Evolutionary conservation across 2,113 vertebrate species (phyloP).

Genomic region (Gallinago media): DNA sequence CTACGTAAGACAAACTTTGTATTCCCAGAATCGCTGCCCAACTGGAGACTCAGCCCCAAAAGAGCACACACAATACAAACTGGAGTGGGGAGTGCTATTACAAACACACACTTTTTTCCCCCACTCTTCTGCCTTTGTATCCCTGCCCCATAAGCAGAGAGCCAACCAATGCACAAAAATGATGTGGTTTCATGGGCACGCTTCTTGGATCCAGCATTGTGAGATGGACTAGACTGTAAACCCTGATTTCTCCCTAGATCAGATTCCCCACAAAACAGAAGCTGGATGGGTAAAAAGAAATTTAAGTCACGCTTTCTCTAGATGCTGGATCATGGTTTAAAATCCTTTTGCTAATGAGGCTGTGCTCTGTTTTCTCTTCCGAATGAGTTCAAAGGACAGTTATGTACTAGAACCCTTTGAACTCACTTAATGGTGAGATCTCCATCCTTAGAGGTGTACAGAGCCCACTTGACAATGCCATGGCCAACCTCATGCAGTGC

Average conservation of each 20-base stretch:
- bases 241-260: neutral
- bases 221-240: neutral
- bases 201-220: neutral
- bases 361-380: neutral
- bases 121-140: neutral
- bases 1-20: neutral
- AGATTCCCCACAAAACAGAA: neutral
- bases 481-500: neutral
- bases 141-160: neutral
- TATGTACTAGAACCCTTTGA: neutral
- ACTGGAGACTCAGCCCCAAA: neutral
- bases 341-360: neutral
- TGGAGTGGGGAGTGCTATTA: neutral
- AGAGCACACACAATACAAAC: neutral
- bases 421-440: neutral
- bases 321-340: neutral
- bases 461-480: neutral
- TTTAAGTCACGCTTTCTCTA: neutral
- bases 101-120: neutral
- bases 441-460: neutral
- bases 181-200: accelerated
- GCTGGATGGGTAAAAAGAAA: neutral
- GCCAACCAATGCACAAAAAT: neutral
- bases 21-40: neutral
- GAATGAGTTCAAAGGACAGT: neutral